Evolutionary conservation across 2,113 vertebrate genomes (phyloP), one percentile per base, ranked within the genome.

Genomic region (Brachyhypopomus gauderio): DNA sequence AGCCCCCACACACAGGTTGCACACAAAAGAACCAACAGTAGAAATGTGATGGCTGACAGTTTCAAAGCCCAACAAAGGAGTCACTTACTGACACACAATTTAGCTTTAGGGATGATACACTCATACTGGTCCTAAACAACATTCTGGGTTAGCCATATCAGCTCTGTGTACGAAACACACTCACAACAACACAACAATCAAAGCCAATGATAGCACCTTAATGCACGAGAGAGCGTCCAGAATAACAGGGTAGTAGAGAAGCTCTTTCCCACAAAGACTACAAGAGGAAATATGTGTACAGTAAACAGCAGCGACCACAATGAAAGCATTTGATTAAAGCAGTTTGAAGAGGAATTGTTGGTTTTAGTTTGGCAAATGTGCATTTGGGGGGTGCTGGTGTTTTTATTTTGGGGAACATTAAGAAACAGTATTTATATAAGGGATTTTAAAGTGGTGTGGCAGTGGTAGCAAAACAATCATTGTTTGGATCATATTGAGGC

Each of bases 351-450:
- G 66, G 66, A 41, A 70, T 11, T 1, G 34, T 3, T 69, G 66
- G 12, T 63, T 66, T 27, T 30, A 66, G 25, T 45, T 72, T 67
- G 59, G 78, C 22, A 14, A 23, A 20, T 22, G 60, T 73, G 78
- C 41, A 64, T 12, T 64, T 41, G 41, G 19, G 6, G 36, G 36
- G 36, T 70, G 36, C 4, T 11, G 38, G 66, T 38, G 66, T 41
- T 70, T 38, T 70, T 70, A 70, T 70, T 70, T 70, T 12, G 36
- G 4, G 36, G 66, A 30, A 17, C 20, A 30, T 67, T 25, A 30
- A 25, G 23, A 64, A 64, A 80, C 60, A 72, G 38, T 73, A 62
- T 75, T 75, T 81, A 58, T 81, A 67, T 67, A 58, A 64, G 69
- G 1, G 27, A n/a, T 70, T 34, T 70, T 48, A 20, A 45, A 55